These are phyloP conservation scores for Drosophila aff. DNA, from an alignment of 1,140 invertebrate species.

Conservation along the genomic window DNA sequence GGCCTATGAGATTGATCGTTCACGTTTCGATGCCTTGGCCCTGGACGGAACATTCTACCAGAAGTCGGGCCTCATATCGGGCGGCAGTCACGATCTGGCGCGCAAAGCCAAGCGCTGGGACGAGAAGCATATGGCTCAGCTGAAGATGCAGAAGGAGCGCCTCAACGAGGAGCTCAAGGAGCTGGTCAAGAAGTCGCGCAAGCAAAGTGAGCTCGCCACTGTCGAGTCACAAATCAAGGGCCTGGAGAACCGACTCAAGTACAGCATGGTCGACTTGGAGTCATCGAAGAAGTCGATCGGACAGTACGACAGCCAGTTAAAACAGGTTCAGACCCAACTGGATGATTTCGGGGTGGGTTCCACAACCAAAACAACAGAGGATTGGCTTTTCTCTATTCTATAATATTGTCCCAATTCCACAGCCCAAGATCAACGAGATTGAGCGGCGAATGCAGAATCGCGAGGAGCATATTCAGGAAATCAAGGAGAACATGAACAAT, in stretches of 20 bases:
- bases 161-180: slow-evolving; percentile 94
- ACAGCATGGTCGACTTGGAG: slow-evolving; percentile 95
- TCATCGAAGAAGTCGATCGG: slow-evolving; percentile 93
- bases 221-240: slow-evolving; percentile 98
- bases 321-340: slow-evolving; percentile 89
- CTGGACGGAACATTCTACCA: slow-evolving; percentile 99
- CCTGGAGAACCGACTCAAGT: slow-evolving; percentile 97
- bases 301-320: slow-evolving; percentile 90
- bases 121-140: slow-evolving; percentile 97
- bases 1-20: slow-evolving; percentile 96
- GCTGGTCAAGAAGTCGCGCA: slow-evolving; percentile 97
- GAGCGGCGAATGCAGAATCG: slow-evolving; percentile 92
- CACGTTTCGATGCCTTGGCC: slow-evolving; percentile 96
- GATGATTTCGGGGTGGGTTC: slow-evolving; percentile 90
- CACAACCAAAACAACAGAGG: not conserved
- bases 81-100: slow-evolving; percentile 97
- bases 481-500: slow-evolving; percentile 98
- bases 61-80: slow-evolving; percentile 99
- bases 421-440: slow-evolving; percentile 91
- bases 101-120: slow-evolving; percentile 99
- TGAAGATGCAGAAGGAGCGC: slow-evolving; percentile 96
- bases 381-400: not conserved
- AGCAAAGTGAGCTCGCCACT: slow-evolving; percentile 98
- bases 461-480: slow-evolving; percentile 95
- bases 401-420: slow-evolving; percentile 63